phyloP scores from a whole-genome alignment of 2,113 vertebrate species.

The Spea multiplicata region DNA sequence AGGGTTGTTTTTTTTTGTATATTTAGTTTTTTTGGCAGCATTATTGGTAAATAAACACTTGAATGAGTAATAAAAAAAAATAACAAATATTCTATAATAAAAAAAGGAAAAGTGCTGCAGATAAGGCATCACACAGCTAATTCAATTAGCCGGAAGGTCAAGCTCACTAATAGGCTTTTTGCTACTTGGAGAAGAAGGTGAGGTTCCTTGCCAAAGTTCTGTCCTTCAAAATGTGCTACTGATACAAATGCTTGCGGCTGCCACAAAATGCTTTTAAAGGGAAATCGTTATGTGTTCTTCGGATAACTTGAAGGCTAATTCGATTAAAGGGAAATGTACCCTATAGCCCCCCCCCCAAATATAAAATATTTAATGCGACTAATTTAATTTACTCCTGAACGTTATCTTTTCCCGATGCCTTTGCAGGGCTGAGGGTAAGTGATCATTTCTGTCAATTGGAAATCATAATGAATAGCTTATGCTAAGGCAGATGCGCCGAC shows the following conservation, averaged over 20 bases:
- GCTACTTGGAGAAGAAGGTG: not conserved
- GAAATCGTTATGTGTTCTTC: too few species aligned
- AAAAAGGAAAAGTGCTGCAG: not conserved
- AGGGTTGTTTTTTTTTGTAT: slow-evolving; percentile 4
- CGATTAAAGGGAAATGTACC: too few species aligned
- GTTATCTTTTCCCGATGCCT: too few species aligned
- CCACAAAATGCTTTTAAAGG: too few species aligned
- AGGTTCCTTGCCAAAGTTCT: not conserved
- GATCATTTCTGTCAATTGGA: too few species aligned
- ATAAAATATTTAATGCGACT: too few species aligned
- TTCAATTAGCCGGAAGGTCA: not conserved
- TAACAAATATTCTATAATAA: slow-evolving; percentile 22
- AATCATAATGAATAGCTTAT: too few species aligned
- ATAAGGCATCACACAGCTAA: slow-evolving; percentile 21
- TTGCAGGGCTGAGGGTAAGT: too few species aligned
- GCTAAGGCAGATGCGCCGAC: too few species aligned
- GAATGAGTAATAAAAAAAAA: slow-evolving; percentile 8
- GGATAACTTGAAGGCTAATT: too few species aligned
- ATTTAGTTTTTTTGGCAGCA: slow-evolving; percentile 5
- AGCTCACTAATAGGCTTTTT: not conserved
- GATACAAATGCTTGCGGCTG: not conserved
- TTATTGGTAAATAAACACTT: not conserved
- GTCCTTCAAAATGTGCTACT: not conserved
- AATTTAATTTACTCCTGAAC: too few species aligned
- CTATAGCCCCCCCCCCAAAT: too few species aligned